phyloP scores from a whole-genome alignment of 2,113 vertebrate genomes.

The Eulemur macaco region DNA sequence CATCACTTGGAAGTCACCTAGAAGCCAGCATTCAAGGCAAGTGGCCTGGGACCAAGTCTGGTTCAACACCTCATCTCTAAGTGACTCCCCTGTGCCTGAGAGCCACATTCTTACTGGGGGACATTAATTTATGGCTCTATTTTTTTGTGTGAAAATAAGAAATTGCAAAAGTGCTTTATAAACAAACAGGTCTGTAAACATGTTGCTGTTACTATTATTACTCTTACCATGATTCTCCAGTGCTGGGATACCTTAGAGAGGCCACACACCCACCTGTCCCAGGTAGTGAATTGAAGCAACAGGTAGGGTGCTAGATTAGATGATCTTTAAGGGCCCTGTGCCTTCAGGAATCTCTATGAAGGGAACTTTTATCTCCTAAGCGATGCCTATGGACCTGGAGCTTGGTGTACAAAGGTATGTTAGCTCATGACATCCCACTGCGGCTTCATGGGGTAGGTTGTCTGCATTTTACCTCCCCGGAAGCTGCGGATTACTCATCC shows the following conservation, averaged over 20 bases:
- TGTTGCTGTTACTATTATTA: neutral
- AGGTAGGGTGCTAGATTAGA: neutral
- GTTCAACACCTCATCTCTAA: neutral
- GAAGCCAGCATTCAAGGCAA: neutral
- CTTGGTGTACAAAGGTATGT: too few species aligned
- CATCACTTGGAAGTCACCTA: neutral
- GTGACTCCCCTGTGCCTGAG: neutral
- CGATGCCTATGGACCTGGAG: neutral
- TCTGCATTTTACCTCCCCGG: neutral
- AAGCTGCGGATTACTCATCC: neutral
- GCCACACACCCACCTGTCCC: neutral
- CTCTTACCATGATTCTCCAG: neutral
- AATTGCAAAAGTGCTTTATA: neutral
- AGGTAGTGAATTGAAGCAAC: neutral
- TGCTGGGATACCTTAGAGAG: neutral
- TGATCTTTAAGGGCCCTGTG: neutral
- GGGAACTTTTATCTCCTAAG: neutral
- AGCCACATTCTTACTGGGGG: neutral
- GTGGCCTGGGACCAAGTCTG: neutral
- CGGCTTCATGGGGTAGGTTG: neutral
- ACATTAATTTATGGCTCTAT: neutral
- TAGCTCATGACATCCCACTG: rapidly evolving
- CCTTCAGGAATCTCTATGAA: neutral
- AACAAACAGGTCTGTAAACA: neutral
- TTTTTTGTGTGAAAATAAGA: neutral